Conservation (phyloP, 2,888 invertebrate genomes). For the Metellina segmentata region DNA sequence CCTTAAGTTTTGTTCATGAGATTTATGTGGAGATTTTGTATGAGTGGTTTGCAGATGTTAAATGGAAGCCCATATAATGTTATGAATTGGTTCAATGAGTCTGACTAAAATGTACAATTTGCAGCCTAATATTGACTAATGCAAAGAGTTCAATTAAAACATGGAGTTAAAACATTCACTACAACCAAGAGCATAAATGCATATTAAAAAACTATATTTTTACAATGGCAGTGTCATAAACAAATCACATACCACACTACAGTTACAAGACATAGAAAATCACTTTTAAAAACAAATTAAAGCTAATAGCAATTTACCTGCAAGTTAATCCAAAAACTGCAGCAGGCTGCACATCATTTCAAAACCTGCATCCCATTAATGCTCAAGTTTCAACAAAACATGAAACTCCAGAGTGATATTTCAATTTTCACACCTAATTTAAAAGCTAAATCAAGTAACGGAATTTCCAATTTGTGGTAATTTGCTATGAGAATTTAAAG, state of each 20-base stretch:
- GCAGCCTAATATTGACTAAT: constrained; percentile 12
- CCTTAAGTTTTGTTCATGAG: not conserved
- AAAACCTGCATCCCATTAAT: constrained; percentile 13
- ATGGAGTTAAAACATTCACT: constrained; percentile 25
- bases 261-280: constrained; percentile 48
- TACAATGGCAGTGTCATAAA: constrained; percentile 68
- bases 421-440: constrained; percentile 51
- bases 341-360: constrained; percentile 26
- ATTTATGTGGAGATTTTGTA: not conserved
- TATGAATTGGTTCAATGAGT: constrained; percentile 10
- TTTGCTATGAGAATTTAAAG: constrained; percentile 73
- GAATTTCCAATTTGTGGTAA: constrained; percentile 77
- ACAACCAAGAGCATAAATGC: constrained; percentile 57
- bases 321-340: constrained; percentile 36
- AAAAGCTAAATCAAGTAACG: constrained; percentile 74
- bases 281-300: constrained; percentile 55
- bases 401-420: constrained; percentile 10
- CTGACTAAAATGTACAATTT: constrained; percentile 6
- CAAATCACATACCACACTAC: constrained; percentile 62
- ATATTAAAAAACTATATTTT: constrained; percentile 49
- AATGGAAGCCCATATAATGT: constrained; percentile 7
- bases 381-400: constrained; percentile 25
- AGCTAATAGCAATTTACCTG: constrained; percentile 70
- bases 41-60: not conserved
- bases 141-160: constrained; percentile 19